Conservation (phyloP, 2,888 invertebrate species). For the Rotaria socialis region DNA sequence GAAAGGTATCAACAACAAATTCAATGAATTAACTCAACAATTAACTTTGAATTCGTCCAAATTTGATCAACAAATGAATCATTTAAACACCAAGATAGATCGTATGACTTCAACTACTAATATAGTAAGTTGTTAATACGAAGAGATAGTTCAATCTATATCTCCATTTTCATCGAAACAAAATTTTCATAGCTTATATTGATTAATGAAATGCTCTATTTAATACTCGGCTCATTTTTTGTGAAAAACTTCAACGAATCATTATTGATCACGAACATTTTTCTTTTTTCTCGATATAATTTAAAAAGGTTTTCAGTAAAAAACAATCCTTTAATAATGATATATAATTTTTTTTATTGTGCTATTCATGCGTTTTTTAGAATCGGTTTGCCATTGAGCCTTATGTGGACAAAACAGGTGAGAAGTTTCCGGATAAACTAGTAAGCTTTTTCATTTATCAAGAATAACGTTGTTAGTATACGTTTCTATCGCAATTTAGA, state of each 20-base stretch:
- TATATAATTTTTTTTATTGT: neutral
- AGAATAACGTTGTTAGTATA: too few species aligned
- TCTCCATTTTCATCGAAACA: too few species aligned
- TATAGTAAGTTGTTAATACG: neutral
- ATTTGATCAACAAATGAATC: neutral
- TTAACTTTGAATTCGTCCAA: neutral
- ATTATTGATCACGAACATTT: neutral
- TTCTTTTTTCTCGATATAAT: neutral
- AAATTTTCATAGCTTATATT: too few species aligned
- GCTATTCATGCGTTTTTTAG: too few species aligned
- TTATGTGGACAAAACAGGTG: neutral
- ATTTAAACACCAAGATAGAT: neutral
- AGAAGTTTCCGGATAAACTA: neutral
- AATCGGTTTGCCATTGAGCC: neutral
- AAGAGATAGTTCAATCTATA: too few species aligned
- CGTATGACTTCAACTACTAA: neutral
- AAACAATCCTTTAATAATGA: neutral
- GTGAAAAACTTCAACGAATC: neutral
- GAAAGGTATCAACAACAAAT: neutral
- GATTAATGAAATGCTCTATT: too few species aligned
- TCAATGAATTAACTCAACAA: neutral
- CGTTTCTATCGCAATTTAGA: too few species aligned
- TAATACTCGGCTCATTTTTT: too few species aligned
- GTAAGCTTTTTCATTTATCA: too few species aligned
- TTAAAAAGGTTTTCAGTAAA: neutral